These are phyloP conservation scores for Heliocidaris erythrogramma DNA, from an alignment of 35 echinoderm and acorn worm species.

Conservation along the genomic window DNA sequence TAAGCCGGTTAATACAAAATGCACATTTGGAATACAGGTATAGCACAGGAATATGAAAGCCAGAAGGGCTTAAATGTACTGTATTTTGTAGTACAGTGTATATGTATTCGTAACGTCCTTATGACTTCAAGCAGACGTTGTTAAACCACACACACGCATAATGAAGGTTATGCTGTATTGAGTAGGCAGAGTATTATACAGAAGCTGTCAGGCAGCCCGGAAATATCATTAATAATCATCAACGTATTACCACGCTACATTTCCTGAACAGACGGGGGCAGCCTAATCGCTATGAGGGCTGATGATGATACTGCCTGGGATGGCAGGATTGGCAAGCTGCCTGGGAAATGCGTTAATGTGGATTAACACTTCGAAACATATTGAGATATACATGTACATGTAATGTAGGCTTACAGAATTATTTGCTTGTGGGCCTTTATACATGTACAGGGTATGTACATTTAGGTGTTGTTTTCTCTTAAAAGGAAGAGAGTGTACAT, in stretches of 20 bases:
- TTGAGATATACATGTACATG: not conserved
- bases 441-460: too few relatives aligned
- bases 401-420: not conserved
- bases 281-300: not conserved
- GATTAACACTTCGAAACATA: not conserved
- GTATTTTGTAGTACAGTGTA: not conserved
- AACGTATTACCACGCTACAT: not conserved
- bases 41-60: too few relatives aligned
- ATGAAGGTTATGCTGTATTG: not conserved
- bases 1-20: too few relatives aligned
- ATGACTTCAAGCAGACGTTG: not conserved
- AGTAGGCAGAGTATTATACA: not conserved
- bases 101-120: not conserved
- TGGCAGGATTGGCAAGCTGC: not conserved
- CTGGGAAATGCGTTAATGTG: not conserved
- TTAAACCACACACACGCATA: not conserved
- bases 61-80: not conserved
- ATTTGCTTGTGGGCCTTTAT: not conserved
- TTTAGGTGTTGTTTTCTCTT: too few relatives aligned
- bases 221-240: constrained; percentile 51
- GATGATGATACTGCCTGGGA: too few relatives aligned
- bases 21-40: too few relatives aligned
- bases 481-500: too few relatives aligned
- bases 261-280: constrained; percentile 25
- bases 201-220: constrained; percentile 4